These are phyloP conservation scores for Clitarchus hookeri DNA, from an alignment of 2,888 invertebrate species.

Conservation along the genomic window DNA sequence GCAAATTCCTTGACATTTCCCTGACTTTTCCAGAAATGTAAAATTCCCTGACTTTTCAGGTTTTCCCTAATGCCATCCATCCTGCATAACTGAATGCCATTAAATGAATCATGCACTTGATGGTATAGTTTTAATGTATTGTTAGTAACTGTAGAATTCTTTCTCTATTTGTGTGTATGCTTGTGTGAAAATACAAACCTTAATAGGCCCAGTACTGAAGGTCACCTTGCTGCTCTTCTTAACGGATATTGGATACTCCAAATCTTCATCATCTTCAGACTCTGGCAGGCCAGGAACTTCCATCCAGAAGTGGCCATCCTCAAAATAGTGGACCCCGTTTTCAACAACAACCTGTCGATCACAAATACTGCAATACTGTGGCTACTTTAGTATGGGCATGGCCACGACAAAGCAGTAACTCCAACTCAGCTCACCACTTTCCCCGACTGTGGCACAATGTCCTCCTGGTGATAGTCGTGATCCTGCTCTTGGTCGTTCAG, in stretches of 20 bases:
- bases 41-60: too few species aligned
- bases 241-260: constrained; percentile 71
- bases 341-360: constrained; percentile 59
- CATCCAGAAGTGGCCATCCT: constrained; percentile 93
- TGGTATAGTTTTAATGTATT: too few species aligned
- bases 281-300: constrained; percentile 63
- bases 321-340: constrained; percentile 87
- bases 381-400: neutral
- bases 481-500: constrained; percentile 53
- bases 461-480: constrained; percentile 51
- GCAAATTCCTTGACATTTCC: too few species aligned
- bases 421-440: constrained; percentile 45
- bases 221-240: constrained; percentile 79
- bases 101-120: too few species aligned
- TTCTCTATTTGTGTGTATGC: too few species aligned
- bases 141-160: too few species aligned
- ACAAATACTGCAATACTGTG: neutral
- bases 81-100: too few species aligned
- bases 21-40: too few species aligned
- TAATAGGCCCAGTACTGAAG: constrained; percentile 80
- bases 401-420: too few species aligned
- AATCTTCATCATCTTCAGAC: constrained; percentile 53
- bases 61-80: too few species aligned
- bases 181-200: constrained; percentile 49
- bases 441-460: constrained; percentile 47